Percentiles rank a stretch among this genome's conserved stretches.
Evolutionary conservation across 2,797 vertebrate genomes (phyloP).

Genomic region (Botia kubotai): DNA sequence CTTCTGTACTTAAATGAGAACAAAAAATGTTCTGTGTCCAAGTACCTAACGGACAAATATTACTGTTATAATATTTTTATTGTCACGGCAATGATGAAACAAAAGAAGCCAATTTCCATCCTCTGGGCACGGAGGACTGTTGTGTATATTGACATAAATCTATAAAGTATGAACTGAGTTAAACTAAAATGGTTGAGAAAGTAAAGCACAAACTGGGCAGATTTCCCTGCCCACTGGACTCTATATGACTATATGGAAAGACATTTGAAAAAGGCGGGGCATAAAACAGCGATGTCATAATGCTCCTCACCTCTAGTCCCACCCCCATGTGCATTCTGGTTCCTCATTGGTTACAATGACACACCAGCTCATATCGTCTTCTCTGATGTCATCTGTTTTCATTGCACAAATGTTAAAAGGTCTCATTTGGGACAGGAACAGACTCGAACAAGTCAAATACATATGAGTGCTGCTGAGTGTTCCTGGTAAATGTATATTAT

Average conservation of each 20-base stretch:
- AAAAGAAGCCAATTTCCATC: slow-evolving; percentile 62
- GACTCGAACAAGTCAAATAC: slow-evolving; percentile 1
- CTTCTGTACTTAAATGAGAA: slow-evolving; percentile 81
- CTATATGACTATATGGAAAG: not conserved
- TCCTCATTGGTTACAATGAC: slow-evolving; percentile 33
- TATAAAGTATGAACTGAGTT: slow-evolving; percentile 58
- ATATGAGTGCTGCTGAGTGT: slow-evolving; percentile 31
- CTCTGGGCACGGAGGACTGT: slow-evolving; percentile 60
- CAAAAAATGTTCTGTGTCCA: slow-evolving; percentile 79
- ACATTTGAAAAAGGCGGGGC: not conserved
- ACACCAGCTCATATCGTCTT: slow-evolving; percentile 39
- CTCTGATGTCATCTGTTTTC: slow-evolving; percentile 30
- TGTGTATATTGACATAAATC: slow-evolving; percentile 59
- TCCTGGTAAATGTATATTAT: slow-evolving; percentile 6
- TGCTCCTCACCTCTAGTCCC: slow-evolving; percentile 27
- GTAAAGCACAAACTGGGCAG: not conserved
- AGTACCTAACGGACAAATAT: slow-evolving; percentile 80
- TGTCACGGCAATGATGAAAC: slow-evolving; percentile 66
- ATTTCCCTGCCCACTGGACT: slow-evolving; percentile 8
- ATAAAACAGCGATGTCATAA: slow-evolving; percentile 5
- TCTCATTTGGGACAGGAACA: not conserved
- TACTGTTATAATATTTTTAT: slow-evolving; percentile 79
- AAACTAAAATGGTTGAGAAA: not conserved
- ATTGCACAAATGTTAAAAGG: slow-evolving; percentile 44
- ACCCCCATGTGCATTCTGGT: slow-evolving; percentile 43